phyloP scores from a whole-genome alignment of 2,113 vertebrate species.

The Boleophthalmus pectinirostris region DNA sequence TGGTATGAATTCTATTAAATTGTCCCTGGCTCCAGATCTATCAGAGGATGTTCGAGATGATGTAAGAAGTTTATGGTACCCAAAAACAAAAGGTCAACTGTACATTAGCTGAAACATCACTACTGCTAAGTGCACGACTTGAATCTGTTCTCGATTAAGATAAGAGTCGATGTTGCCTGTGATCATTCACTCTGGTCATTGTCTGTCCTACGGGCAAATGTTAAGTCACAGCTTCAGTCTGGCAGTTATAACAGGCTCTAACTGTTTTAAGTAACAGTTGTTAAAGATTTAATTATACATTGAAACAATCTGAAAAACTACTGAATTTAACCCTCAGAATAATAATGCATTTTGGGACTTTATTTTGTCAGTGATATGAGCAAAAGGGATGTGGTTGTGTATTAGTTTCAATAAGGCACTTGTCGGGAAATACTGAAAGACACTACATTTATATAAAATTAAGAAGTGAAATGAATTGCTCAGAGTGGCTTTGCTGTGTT shows the following conservation, averaged over 20 bases:
- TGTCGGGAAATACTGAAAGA: neutral
- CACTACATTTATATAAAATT: neutral
- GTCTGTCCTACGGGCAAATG: slow-evolving; percentile 4
- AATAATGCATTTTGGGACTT: neutral
- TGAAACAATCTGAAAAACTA: neutral
- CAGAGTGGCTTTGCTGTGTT: neutral
- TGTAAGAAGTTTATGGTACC: neutral
- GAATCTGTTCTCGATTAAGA: slow-evolving; percentile 5
- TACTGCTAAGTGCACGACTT: slow-evolving; percentile 7
- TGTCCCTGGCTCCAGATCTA: neutral
- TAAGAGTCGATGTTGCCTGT: slow-evolving; percentile 1
- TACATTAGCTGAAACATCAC: slow-evolving; percentile 6
- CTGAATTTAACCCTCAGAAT: neutral
- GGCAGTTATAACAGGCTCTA: neutral
- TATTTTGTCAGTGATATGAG: neutral
- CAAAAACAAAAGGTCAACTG: slow-evolving; percentile 8
- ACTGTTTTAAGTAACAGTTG: neutral
- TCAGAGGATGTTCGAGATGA: neutral
- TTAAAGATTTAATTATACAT: neutral
- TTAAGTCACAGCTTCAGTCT: neutral
- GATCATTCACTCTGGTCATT: slow-evolving; percentile 1
- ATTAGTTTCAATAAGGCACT: neutral
- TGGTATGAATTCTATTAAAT: neutral
- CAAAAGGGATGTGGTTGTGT: neutral
- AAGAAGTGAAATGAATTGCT: neutral